phyloP scores from a whole-genome alignment of 1,140 invertebrate genomes.

The Pseudobourletiella spinata region DNA sequence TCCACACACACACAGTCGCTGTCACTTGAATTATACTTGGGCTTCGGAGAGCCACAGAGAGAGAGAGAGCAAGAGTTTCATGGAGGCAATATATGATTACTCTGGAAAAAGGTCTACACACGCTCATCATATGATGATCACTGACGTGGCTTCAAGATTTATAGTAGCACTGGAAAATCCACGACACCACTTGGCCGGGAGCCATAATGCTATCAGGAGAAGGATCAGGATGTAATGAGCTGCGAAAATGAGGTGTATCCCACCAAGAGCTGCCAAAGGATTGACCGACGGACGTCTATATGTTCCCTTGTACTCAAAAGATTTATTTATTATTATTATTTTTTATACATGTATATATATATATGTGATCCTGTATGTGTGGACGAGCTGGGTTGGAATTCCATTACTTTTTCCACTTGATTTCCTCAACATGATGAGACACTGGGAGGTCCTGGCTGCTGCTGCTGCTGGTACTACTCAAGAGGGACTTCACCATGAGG shows the following conservation, averaged over 20 bases:
- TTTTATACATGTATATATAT: no score
- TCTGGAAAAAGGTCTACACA: no score
- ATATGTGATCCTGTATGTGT: no score
- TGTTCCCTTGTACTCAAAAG: constrained; percentile 3
- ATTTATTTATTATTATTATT: constrained; percentile 19
- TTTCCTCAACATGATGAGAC: constrained; percentile 19
- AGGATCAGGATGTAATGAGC: constrained; percentile 29
- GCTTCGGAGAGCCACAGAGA: not conserved
- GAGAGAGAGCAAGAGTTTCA: not conserved
- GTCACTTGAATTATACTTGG: not conserved
- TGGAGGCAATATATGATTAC: no score
- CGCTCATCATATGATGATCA: no score
- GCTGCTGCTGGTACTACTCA: no score
- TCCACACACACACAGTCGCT: no score
- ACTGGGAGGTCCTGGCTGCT: constrained; percentile 29
- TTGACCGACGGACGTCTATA: not conserved
- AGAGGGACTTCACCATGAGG: not conserved
- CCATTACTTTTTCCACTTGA: constrained; percentile 15
- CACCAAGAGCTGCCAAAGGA: constrained; percentile 20
- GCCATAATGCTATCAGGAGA: not conserved
- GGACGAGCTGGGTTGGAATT: constrained; percentile 6
- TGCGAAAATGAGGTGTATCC: constrained; percentile 32
- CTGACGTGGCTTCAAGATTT: no score
- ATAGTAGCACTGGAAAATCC: no score
- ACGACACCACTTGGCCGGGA: constrained; percentile 7